Conservation (phyloP, 1,140 invertebrate genomes). For the roundworm (Caenorhabditis elegans) region DNA sequence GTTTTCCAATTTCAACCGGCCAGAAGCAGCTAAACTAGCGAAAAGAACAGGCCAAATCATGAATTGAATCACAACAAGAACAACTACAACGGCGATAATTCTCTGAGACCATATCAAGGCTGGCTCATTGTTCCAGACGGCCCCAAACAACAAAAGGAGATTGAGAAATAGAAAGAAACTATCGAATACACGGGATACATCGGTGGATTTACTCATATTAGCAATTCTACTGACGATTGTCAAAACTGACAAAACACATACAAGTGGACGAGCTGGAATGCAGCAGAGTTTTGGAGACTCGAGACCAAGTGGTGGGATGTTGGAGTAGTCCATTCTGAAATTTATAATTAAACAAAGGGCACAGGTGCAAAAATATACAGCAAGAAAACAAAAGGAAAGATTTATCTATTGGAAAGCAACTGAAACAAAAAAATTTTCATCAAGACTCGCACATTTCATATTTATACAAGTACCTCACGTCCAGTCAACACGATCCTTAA, state of each 20-base stretch:
- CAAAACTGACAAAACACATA: neutral
- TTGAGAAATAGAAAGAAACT: neutral
- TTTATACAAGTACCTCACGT: too few relatives aligned
- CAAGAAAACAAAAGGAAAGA: too few relatives aligned
- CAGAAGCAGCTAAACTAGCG: neutral
- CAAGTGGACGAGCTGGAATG: neutral
- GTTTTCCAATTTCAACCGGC: too few relatives aligned
- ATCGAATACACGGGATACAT: neutral
- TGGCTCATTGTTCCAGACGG: neutral
- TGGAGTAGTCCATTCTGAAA: constrained; percentile 4
- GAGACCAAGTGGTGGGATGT: neutral
- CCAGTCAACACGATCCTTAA: too few relatives aligned
- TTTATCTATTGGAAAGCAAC: too few relatives aligned
- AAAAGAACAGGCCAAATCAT: neutral
- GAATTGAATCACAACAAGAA: neutral
- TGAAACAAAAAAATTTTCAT: too few relatives aligned
- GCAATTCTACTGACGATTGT: neutral
- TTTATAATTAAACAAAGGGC: too few relatives aligned
- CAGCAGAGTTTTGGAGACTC: constrained; percentile 5
- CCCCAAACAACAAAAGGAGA: neutral
- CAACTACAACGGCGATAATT: neutral
- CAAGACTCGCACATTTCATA: too few relatives aligned
- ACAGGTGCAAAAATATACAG: too few relatives aligned
- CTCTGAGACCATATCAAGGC: neutral
- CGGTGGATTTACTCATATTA: neutral